phyloP scores from a whole-genome alignment of 2,888 invertebrate genomes.

The Thymelicus lineola region DNA sequence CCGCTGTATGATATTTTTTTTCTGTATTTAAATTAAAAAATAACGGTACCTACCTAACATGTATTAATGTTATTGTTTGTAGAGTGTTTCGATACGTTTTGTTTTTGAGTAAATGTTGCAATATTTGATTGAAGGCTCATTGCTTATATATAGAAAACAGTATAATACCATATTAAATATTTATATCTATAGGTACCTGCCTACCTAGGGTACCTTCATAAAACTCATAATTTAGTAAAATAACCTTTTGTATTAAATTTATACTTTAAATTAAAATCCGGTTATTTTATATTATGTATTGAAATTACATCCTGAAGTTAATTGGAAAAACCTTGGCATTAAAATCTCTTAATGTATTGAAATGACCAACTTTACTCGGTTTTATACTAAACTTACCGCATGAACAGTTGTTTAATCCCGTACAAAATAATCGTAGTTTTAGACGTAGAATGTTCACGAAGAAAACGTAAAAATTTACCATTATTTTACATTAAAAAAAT shows the following conservation, averaged over 20 bases:
- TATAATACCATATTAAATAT: no score
- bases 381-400: not conserved
- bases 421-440: no score
- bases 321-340: constrained; percentile 33
- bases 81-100: not conserved
- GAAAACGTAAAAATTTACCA: no score
- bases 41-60: constrained; percentile 1
- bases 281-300: constrained; percentile 11
- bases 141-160: no score
- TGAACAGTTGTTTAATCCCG: no score
- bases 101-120: no score
- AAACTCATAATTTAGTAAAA: no score
- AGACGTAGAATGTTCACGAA: no score
- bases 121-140: no score
- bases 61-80: not conserved
- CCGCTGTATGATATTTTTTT: constrained; percentile 32
- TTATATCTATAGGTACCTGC: no score
- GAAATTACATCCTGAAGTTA: constrained; percentile 12
- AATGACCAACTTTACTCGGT: constrained; percentile 6
- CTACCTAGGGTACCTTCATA: no score
- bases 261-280: constrained; percentile 14
- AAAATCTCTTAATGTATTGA: constrained; percentile 12
- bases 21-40: constrained; percentile 15
- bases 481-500: no score
- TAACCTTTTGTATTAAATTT: not conserved